Percentiles rank a stretch among this genome's conserved stretches.
phyloP scores from a whole-genome alignment of 2,797 vertebrate genomes.

The Fistularia commersonii region DNA sequence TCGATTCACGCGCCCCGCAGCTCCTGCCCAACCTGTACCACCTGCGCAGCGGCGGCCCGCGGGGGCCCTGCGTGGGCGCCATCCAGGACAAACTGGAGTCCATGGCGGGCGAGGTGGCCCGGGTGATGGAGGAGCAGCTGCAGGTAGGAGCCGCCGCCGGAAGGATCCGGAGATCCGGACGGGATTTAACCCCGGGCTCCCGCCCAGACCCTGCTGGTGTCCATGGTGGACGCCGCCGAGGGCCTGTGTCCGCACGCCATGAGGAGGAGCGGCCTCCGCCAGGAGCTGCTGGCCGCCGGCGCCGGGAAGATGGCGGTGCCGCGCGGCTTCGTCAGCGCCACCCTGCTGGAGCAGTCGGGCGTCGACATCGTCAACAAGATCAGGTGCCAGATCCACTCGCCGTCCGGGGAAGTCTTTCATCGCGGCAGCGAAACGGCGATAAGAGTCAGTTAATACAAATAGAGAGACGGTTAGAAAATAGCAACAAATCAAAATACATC shows the following conservation, averaged over 20 bases:
- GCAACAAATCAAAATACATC: too few species aligned
- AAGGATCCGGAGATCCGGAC: not conserved
- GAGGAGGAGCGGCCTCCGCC: constrained; percentile 81
- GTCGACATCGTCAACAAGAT: constrained; percentile 97
- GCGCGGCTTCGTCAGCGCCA: constrained; percentile 84
- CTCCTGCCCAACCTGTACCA: constrained; percentile 92
- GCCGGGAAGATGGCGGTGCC: constrained; percentile 85
- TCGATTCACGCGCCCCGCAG: constrained; percentile 48
- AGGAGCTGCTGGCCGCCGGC: constrained; percentile 82
- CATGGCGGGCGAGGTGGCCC: constrained; percentile 90
- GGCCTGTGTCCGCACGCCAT: constrained; percentile 89
- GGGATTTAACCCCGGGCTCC: not conserved
- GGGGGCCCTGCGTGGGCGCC: constrained; percentile 76
- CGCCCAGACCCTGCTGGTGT: constrained; percentile 80
- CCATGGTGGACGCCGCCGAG: constrained; percentile 91
- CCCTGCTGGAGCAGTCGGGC: constrained; percentile 91
- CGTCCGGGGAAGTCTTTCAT: not conserved
- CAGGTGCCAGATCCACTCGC: constrained; percentile 67
- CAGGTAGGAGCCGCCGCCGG: constrained; percentile 73
- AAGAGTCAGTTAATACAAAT: too few species aligned
- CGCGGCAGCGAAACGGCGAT: too few species aligned
- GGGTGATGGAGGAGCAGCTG: constrained; percentile 89
- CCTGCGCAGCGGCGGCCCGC: constrained; percentile 65
- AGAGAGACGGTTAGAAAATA: too few species aligned
- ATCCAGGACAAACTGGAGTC: constrained; percentile 90